Conservation (phyloP, 2,113 vertebrate genomes). For the Ammodytes dubius region DNA sequence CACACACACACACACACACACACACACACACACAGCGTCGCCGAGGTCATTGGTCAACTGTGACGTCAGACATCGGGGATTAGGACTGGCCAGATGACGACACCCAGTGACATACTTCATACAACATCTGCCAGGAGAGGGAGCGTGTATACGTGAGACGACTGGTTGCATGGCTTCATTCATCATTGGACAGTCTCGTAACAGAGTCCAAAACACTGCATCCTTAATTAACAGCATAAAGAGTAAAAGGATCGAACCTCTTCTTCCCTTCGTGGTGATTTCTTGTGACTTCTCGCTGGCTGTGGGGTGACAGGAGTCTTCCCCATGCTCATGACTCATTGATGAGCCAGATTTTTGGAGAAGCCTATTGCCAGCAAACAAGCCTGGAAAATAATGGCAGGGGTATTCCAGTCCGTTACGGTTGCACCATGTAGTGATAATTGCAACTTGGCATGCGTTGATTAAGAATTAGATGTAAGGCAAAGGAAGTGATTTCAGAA, state of each 20-base stretch:
- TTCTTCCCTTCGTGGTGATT: slow-evolving; percentile 31
- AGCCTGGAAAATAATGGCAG: slow-evolving; percentile 65
- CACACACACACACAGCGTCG: slow-evolving; percentile 29
- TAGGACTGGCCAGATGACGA: slow-evolving; percentile 44
- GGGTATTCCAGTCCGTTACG: slow-evolving; percentile 68
- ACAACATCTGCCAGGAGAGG: slow-evolving; percentile 49
- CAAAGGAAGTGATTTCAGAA: slow-evolving; percentile 62
- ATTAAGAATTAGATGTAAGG: slow-evolving; percentile 50
- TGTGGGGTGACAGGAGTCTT: slow-evolving; percentile 64
- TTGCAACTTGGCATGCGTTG: slow-evolving; percentile 59
- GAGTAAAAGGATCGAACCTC: slow-evolving; percentile 18
- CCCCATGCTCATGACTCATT: slow-evolving; percentile 67
- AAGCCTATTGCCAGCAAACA: slow-evolving; percentile 44
- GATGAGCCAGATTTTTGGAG: slow-evolving; percentile 56
- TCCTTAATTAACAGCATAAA: slow-evolving; percentile 32
- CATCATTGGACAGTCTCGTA: slow-evolving; percentile 31
- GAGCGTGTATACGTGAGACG: slow-evolving; percentile 36
- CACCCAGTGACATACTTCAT: slow-evolving; percentile 48
- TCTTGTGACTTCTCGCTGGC: slow-evolving; percentile 49
- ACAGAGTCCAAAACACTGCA: slow-evolving; percentile 36
- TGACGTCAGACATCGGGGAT: slow-evolving; percentile 60
- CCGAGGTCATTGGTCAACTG: slow-evolving; percentile 63
- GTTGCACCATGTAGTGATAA: slow-evolving; percentile 65
- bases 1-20: slow-evolving; percentile 24
- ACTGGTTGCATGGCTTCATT: slow-evolving; percentile 40